Percentiles rank a stretch among this genome's conserved stretches.
phyloP scores from a whole-genome alignment of 2,797 vertebrate genomes.

The Hemibagrus guttatus region DNA sequence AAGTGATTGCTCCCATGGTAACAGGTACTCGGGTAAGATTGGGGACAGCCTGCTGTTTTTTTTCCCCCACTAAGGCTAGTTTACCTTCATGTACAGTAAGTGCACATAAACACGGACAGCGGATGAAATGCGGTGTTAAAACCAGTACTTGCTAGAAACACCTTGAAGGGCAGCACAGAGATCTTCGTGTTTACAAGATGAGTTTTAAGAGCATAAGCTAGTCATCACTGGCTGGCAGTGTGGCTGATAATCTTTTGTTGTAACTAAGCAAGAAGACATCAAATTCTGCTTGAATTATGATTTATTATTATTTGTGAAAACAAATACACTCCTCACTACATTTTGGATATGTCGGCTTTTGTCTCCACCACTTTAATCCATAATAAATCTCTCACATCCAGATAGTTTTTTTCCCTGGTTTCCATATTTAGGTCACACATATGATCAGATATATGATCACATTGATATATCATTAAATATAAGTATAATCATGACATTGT shows the following conservation, averaged over 20 bases:
- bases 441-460: background rate
- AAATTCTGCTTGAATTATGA: background rate
- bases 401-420: background rate
- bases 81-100: constrained; percentile 33
- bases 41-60: constrained; percentile 35
- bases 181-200: background rate
- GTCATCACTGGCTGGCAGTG: background rate
- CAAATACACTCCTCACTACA: too few species aligned
- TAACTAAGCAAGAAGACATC: background rate
- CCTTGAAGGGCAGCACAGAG: background rate
- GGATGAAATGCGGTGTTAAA: background rate
- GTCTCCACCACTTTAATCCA: background rate
- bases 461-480: background rate
- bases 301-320: too few species aligned
- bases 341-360: background rate
- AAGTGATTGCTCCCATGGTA: constrained; percentile 55
- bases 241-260: background rate
- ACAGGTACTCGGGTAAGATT: constrained; percentile 51
- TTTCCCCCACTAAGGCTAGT: constrained; percentile 11
- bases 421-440: background rate
- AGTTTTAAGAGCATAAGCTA: background rate
- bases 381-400: constrained; percentile 1
- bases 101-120: constrained; percentile 22
- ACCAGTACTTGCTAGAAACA: background rate
- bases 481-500: background rate